Percentiles rank a stretch among this genome's conserved stretches.
Conservation (phyloP, 2,888 invertebrate species). For the Pristionchus arcanus region DNA sequence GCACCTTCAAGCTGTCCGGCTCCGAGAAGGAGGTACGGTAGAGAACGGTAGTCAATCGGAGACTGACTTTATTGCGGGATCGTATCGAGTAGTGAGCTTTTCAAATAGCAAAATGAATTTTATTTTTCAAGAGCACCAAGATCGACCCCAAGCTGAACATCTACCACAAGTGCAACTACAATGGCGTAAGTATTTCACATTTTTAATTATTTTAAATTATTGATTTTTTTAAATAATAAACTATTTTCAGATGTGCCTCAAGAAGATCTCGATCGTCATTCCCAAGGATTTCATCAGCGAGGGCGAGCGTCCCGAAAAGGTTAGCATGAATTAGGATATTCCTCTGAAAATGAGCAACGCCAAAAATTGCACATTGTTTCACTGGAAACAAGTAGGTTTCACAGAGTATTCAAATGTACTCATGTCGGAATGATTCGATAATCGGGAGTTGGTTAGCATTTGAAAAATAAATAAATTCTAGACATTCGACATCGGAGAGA, state of each 20-base stretch:
- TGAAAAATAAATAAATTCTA: constrained; percentile 59
- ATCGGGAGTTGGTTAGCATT: neutral
- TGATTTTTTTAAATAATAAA: neutral
- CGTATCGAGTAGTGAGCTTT: too few species aligned
- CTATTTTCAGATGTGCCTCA: constrained; percentile 59
- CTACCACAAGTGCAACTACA: constrained; percentile 59
- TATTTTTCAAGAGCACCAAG: constrained; percentile 56
- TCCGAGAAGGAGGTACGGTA: constrained; percentile 61
- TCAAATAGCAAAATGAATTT: too few species aligned
- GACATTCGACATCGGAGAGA: constrained; percentile 66
- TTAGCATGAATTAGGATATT: neutral
- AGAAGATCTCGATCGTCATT: constrained; percentile 67
- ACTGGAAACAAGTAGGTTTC: too few species aligned
- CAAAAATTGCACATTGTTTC: neutral
- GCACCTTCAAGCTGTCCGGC: constrained; percentile 70
- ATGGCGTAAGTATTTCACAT: constrained; percentile 47
- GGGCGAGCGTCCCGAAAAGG: constrained; percentile 55
- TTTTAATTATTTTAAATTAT: neutral
- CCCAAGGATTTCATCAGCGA: constrained; percentile 66
- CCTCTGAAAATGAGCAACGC: neutral
- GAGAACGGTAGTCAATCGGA: neutral
- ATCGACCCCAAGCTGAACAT: constrained; percentile 66
- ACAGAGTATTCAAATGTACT: neutral
- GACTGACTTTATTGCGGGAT: neutral
- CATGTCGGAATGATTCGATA: neutral